These are phyloP conservation scores for Leistus spinibarbis DNA, from an alignment of 2,888 invertebrate genomes.

Conservation along the genomic window DNA sequence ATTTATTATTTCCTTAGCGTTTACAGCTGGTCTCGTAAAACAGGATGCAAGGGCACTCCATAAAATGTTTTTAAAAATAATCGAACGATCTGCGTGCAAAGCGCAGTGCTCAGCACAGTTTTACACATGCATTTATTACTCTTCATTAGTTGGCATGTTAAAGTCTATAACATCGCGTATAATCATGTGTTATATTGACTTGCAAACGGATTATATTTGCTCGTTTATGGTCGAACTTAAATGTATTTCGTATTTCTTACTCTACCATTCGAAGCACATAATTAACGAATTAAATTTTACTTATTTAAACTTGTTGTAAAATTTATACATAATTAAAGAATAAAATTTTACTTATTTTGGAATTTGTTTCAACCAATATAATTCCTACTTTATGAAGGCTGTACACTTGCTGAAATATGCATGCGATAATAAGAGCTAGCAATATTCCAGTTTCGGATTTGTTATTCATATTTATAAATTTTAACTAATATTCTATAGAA, in stretches of 20 bases:
- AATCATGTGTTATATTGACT: constrained; percentile 11
- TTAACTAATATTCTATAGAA: too few species aligned
- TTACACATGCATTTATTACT: not conserved
- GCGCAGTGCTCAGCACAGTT: not conserved
- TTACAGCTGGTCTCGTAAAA: constrained; percentile 24
- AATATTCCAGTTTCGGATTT: too few species aligned
- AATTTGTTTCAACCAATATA: too few species aligned
- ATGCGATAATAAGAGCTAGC: too few species aligned
- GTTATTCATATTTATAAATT: too few species aligned
- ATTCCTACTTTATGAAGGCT: too few species aligned
- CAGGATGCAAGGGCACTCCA: constrained; percentile 22
- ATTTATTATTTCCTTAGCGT: constrained; percentile 26
- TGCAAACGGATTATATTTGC: not conserved
- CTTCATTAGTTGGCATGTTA: constrained; percentile 21
- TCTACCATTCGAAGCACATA: not conserved
- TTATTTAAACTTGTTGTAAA: too few species aligned
- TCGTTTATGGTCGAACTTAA: not conserved
- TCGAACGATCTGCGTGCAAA: constrained; percentile 26
- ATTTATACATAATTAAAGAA: too few species aligned
- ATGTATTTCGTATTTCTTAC: too few species aligned
- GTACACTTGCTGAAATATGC: too few species aligned
- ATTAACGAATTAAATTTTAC: too few species aligned
- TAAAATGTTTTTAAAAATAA: constrained; percentile 35
- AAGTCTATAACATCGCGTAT: constrained; percentile 3
- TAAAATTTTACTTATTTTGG: too few species aligned